These are phyloP conservation scores for Paratrypauchen microcephalus DNA, from an alignment of 2,797 vertebrate species.

Conservation along the genomic window DNA sequence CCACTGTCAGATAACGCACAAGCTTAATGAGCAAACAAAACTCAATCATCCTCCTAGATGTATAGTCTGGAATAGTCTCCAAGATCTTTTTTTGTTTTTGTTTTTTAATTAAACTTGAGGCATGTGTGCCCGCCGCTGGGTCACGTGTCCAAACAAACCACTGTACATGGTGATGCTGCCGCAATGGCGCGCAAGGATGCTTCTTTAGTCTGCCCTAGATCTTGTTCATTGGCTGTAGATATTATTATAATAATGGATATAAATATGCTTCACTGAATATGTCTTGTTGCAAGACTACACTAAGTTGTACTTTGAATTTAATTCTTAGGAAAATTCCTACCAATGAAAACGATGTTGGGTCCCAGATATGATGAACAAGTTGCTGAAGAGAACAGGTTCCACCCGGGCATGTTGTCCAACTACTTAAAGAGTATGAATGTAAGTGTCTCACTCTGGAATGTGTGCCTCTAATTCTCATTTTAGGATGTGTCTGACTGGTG, in stretches of 20 bases:
- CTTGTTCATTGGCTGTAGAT: not conserved
- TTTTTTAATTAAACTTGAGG: not conserved
- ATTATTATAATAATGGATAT: not conserved
- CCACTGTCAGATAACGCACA: not conserved
- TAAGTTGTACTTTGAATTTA: not conserved
- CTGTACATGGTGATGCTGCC: slow-evolving; percentile 7
- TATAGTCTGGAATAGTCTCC: not conserved
- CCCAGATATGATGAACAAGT: slow-evolving; percentile 95
- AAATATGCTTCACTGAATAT: not conserved
- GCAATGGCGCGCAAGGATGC: not conserved
- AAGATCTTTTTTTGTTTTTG: not conserved
- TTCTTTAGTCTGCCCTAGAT: not conserved
- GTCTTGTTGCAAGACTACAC: not conserved
- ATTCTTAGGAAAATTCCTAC: slow-evolving; percentile 89
- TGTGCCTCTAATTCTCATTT: not conserved
- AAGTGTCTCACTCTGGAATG: slow-evolving; percentile 42
- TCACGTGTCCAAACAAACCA: slow-evolving; percentile 77
- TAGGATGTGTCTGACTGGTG: not conserved
- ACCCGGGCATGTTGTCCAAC: slow-evolving; percentile 95
- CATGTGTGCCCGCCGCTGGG: slow-evolving; percentile 1
- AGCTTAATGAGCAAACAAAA: not conserved
- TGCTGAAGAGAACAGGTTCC: slow-evolving; percentile 93
- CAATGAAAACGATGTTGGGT: slow-evolving; percentile 98
- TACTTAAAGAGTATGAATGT: slow-evolving; percentile 97
- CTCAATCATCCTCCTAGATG: not conserved